Conservation (phyloP, 2,797 vertebrate genomes). For the Eulemur coronatus region DNA sequence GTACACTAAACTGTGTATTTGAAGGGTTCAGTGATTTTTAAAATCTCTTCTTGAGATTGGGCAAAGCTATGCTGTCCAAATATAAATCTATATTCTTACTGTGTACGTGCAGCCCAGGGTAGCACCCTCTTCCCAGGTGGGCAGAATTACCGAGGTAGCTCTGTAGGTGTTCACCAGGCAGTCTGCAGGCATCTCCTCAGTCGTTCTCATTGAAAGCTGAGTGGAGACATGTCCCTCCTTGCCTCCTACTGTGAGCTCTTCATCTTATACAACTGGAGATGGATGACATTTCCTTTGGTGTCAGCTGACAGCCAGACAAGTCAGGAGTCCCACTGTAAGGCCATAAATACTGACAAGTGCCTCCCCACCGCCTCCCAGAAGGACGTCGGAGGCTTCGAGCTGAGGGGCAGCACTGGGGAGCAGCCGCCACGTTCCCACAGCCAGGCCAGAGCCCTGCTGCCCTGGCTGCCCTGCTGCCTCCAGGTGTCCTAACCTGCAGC, state of each 20-base stretch:
- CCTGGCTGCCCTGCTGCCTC: conserved; percentile 55
- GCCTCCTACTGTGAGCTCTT: neutral
- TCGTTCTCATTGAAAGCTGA: neutral
- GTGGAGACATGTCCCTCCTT: neutral
- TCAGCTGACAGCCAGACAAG: neutral
- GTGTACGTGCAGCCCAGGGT: neutral
- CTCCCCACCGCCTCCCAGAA: neutral
- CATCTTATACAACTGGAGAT: neutral
- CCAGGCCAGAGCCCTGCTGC: neutral
- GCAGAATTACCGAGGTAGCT: neutral
- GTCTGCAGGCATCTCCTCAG: neutral
- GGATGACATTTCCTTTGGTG: neutral
- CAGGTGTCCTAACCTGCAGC: conserved; percentile 78
- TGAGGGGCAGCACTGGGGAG: neutral
- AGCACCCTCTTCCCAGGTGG: neutral
- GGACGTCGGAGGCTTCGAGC: neutral
- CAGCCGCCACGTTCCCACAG: neutral
- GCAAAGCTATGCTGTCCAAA: neutral
- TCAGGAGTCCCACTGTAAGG: neutral
- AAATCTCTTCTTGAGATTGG: neutral
- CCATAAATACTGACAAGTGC: neutral
- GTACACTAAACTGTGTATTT: neutral
- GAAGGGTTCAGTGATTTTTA: neutral
- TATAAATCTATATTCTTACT: neutral
- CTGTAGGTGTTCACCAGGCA: neutral